Base-by-base conservation (phyloP, 2,113 vertebrate genomes). In the Eurystomus gularis region DNA sequence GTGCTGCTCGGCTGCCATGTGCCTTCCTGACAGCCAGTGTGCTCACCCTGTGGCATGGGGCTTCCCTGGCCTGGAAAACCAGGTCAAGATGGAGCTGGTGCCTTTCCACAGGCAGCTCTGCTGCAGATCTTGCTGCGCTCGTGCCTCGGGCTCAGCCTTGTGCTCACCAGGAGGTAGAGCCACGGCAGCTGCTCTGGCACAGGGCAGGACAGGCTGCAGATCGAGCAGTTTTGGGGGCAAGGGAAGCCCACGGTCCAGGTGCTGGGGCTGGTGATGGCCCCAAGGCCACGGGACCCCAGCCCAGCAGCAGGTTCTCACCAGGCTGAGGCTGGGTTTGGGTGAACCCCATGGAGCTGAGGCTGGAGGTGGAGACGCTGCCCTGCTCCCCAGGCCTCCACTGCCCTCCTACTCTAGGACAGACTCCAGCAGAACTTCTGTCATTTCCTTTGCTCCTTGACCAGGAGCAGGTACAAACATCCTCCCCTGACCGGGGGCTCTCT, bases 341-440 rank as follows among this genome's bases (percentile, higher is more conserved):
- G 26, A 57, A 57, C 37, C 13, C 44, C 25, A 0, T 0, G 29
- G 61, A 25, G 17, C 1, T 85, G 70, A 82, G 70, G 33, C 49
- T 3, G 1, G 55, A 49, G 35, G 13, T 51, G 51, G 55, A n/a
- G 78, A 28, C 2, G 7, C 54, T 60, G 57, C 71, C 42, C 4
- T 1, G n/a, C 7, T 64, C 37, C 51, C 16, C 0, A 0, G 11
- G 46, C 29, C 69, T 9, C 42, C 75, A 0, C 7, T 1, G 0
- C 51, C 19, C 52, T 54, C 37, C 61, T 39, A 28, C 65, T 66
- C 39, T 78, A 25, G n/a, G 29, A 24, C 51, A 49, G 18, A 37
- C 49, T 72, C 68, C 1, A 1, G 23, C 18, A 73, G 26, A 16
- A 11, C 40, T 66, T 70, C 72, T 72, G 25, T 14, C 77, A 77